Evolutionary conservation across 2,888 invertebrate species (phyloP), one percentile per base, ranked within the genome.

Genomic region (Cancer borealis): DNA sequence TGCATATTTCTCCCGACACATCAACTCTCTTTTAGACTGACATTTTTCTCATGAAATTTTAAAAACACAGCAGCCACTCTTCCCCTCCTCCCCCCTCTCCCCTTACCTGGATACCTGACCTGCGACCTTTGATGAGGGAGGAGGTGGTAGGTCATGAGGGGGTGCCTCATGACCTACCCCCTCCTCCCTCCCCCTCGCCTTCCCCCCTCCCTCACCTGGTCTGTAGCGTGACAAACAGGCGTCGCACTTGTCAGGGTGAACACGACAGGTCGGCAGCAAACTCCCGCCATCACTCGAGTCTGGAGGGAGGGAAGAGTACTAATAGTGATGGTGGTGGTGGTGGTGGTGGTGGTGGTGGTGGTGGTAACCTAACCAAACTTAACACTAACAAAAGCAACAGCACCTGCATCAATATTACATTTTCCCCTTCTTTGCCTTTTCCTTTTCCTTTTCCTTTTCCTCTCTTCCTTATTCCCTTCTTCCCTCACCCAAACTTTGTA

Each of bases 21-120:
- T 79, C 79, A 79, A 79, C 79, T 79, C 79, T 79, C 79, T 79
- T 79, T 79, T 79, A 79, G 30, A 30, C 21, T 30, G 26, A 79
- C 79, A 79, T 79, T 79, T 79, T 79, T 30, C 79, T 79, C 79
- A 79, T 79, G 30, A 79, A 79, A 30, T 6, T 79, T 79, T 79
- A 79, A 79, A 79, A 30, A 30, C 79, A 30, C 30, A 26, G 30
- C 79, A 30, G 8, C 30, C 79, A 79, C 8, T 10, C 79, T 26
- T 79, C 30, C 79, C 8, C 79, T 26, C 30, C 12, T 12, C 12
- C 12, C 12, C 10, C 3, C 79, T 26, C 26, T 30, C 26, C 26
- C 26, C 79, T 30, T 26, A 26, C 79, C 79, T 30, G 12, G 12
- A 54, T 2, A 73, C 26, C 21, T 73, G 73, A 73, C 73, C 73